Percentiles rank a stretch among this genome's conserved stretches.
Conservation (phyloP, 2,113 vertebrate species). For the Phyllostomus hastatus region DNA sequence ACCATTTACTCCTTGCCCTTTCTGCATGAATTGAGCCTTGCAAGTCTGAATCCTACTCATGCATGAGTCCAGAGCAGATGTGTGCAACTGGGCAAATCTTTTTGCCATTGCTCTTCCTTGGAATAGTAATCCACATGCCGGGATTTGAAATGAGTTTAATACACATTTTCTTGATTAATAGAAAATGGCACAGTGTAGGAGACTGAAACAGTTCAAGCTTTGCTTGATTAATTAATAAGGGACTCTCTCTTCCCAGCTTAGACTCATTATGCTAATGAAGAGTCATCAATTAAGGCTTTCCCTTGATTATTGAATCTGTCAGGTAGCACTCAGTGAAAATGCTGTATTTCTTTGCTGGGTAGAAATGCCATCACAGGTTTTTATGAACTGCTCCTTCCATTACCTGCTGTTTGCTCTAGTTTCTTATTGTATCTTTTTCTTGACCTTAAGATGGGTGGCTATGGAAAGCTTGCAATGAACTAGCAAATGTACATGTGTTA, state of each 20-base stretch:
- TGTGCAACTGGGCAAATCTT: constrained; percentile 69
- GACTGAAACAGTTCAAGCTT: constrained; percentile 83
- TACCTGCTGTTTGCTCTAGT: constrained; percentile 76
- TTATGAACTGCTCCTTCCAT: constrained; percentile 74
- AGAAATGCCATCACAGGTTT: constrained; percentile 75
- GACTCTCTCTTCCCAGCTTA: constrained; percentile 85
- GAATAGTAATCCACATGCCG: constrained; percentile 73
- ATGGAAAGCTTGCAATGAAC: constrained; percentile 52
- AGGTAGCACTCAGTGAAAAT: constrained; percentile 80
- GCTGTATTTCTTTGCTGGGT: constrained; percentile 78
- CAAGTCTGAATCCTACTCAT: constrained; percentile 65
- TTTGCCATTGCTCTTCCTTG: constrained; percentile 72
- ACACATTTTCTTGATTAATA: constrained; percentile 83
- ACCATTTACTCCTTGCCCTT: constrained; percentile 66
- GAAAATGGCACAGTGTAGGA: constrained; percentile 84
- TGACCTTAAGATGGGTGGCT: constrained; percentile 78
- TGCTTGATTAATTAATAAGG: constrained; percentile 88
- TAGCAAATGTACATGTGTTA: constrained; percentile 50
- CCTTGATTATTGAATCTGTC: constrained; percentile 87
- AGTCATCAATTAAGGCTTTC: constrained; percentile 88
- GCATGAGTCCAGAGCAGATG: constrained; percentile 58
- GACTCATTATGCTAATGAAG: constrained; percentile 89
- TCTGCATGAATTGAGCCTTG: constrained; percentile 62
- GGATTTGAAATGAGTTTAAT: constrained; percentile 83
- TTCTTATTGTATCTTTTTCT: constrained; percentile 71